Evolutionary conservation across 92 coral and sea anemone genomes (phyloP).

Genomic region (Bergia sp.): DNA sequence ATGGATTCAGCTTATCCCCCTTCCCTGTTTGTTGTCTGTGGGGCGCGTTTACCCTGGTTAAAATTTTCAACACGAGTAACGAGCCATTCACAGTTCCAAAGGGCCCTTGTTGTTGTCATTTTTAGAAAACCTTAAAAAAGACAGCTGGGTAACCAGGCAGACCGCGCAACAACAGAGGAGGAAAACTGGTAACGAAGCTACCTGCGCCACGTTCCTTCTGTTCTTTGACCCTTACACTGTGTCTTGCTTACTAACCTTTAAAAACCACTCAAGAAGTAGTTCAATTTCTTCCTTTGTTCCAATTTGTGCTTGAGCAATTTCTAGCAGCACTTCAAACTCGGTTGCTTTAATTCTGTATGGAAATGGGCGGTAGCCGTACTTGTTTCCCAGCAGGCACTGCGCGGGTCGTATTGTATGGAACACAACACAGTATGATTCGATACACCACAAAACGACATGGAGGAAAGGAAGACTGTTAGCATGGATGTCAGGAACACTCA

Average conservation of each 20-base stretch:
- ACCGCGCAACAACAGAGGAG: too few species aligned
- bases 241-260: slow-evolving; percentile 62
- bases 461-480: not conserved
- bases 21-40: too few species aligned
- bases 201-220: too few species aligned
- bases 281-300: slow-evolving; percentile 58
- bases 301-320: slow-evolving; percentile 65
- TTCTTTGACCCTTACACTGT: not conserved
- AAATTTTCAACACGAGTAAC: too few species aligned
- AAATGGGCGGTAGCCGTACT: slow-evolving; percentile 88
- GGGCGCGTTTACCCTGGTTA: too few species aligned
- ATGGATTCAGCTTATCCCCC: too few species aligned
- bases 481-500: not conserved
- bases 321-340: slow-evolving; percentile 73
- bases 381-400: slow-evolving; percentile 86
- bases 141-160: too few species aligned
- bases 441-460: not conserved
- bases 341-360: slow-evolving; percentile 75
- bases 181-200: not conserved
- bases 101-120: too few species aligned
- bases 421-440: not conserved
- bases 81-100: too few species aligned
- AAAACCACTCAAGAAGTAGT: slow-evolving; percentile 69
- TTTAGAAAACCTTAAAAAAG: too few species aligned
- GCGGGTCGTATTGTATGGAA: not conserved